phyloP scores from a whole-genome alignment of 2,797 vertebrate genomes.

The Kryptopterus vitreolus region DNA sequence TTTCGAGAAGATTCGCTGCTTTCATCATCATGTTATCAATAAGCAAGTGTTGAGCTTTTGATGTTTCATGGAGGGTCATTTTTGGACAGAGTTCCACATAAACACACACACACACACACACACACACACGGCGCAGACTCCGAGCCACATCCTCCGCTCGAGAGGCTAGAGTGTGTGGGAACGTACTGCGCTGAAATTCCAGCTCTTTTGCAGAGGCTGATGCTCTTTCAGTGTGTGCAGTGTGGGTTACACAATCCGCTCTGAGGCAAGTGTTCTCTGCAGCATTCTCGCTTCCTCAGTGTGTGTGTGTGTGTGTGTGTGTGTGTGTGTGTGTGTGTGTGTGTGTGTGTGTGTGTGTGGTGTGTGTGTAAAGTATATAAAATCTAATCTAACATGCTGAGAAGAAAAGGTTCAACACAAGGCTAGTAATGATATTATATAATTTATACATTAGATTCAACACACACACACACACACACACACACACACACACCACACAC shows the following conservation, averaged over 20 bases:
- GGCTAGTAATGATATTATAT: neutral
- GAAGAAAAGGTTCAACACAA: neutral
- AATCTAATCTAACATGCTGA: too few species aligned
- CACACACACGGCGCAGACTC: slow-evolving; percentile 23
- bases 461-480: too few species aligned
- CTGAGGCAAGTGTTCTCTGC: slow-evolving; percentile 57
- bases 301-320: neutral
- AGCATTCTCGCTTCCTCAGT: slow-evolving; percentile 32
- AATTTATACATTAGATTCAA: neutral
- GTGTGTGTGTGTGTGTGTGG: too few species aligned
- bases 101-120: slow-evolving; percentile 24
- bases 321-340: too few species aligned
- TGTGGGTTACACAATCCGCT: slow-evolving; percentile 61
- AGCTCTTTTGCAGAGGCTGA: slow-evolving; percentile 49
- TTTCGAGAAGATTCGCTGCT: too few species aligned
- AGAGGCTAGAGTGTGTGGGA: slow-evolving; percentile 57
- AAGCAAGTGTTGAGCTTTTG: neutral
- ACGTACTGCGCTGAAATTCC: slow-evolving; percentile 51
- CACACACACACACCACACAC: too few species aligned
- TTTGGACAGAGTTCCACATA: slow-evolving; percentile 16
- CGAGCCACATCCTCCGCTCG: slow-evolving; percentile 43
- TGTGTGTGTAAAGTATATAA: too few species aligned
- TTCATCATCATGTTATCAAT: too few species aligned
- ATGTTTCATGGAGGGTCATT: slow-evolving; percentile 18
- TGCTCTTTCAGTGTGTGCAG: slow-evolving; percentile 43